phyloP scores from a whole-genome alignment of 2,888 invertebrate species.

The Sarcophaga subvicina region DNA sequence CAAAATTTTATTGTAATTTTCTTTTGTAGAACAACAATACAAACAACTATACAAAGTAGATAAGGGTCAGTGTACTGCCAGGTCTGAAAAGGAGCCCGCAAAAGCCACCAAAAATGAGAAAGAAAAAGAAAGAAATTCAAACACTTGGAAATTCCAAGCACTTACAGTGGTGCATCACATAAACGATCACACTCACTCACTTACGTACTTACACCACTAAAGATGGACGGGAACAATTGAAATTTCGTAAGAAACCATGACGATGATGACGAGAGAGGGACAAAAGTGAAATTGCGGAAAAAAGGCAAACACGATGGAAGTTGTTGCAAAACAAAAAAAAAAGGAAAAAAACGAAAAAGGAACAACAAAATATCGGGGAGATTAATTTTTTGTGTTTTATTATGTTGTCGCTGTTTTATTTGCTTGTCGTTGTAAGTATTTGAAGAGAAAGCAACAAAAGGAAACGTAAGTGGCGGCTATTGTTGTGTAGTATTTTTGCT shows the following conservation, averaged over 20 bases:
- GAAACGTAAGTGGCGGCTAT: constrained; percentile 45
- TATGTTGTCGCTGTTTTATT: constrained; percentile 35
- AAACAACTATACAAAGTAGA: no score
- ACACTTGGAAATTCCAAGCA: constrained; percentile 69
- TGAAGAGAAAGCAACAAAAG: constrained; percentile 66
- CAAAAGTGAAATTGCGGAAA: background rate
- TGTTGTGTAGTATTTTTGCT: constrained; percentile 42
- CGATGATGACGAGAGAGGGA: background rate
- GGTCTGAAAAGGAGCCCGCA: constrained; percentile 53
- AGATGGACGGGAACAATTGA: constrained; percentile 52
- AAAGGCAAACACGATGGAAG: constrained; percentile 38
- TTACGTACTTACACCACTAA: constrained; percentile 9
- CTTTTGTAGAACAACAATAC: constrained; percentile 35
- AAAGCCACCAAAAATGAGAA: constrained; percentile 23
- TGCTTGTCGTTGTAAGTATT: constrained; percentile 4
- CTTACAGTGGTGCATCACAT: constrained; percentile 56
- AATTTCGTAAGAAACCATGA: constrained; percentile 25
- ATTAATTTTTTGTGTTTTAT: constrained; percentile 32
- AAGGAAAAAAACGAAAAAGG: background rate
- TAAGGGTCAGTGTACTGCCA: constrained; percentile 59
- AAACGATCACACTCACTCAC: constrained; percentile 27
- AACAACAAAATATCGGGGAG: constrained; percentile 35
- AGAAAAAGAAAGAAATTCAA: constrained; percentile 40
- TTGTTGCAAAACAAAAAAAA: constrained; percentile 36
- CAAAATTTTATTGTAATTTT: constrained; percentile 50